phyloP scores from a whole-genome alignment of 1,140 invertebrate genomes.

The Caenorhabditis briggsae region DNA sequence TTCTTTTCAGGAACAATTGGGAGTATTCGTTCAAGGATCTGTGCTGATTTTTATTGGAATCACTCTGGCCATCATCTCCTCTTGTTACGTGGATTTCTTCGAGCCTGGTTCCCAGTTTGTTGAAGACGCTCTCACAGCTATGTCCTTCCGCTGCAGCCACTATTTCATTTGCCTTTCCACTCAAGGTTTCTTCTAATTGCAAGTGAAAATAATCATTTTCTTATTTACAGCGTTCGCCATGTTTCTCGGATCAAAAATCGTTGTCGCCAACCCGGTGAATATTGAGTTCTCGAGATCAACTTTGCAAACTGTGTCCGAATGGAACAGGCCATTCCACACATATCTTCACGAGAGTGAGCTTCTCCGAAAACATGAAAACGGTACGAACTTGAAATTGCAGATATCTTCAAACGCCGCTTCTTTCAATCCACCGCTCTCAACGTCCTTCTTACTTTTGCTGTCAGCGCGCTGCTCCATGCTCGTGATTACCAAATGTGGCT shows the following conservation, averaged over 20 bases:
- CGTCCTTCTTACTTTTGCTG: constrained; percentile 1
- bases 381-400: neutral
- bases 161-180: constrained; percentile 12
- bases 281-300: constrained; percentile 16
- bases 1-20: constrained; percentile 7
- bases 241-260: neutral
- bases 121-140: neutral
- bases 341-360: neutral
- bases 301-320: neutral
- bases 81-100: constrained; percentile 1
- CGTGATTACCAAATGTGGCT: constrained; percentile 10
- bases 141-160: constrained; percentile 36
- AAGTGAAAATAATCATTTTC: no score
- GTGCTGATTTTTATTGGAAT: neutral
- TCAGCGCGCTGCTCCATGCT: constrained; percentile 19
- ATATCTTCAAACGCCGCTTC: constrained; percentile 6
- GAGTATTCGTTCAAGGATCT: neutral
- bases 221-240: constrained; percentile 9
- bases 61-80: constrained; percentile 15
- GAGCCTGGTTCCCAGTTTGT: neutral
- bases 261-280: neutral
- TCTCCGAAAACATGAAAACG: neutral
- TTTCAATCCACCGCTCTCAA: neutral
- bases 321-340: constrained; percentile 30
- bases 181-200: neutral